Evolutionary conservation across 1,140 invertebrate genomes (phyloP).

Genomic region (Thereuonema tuberculata): DNA sequence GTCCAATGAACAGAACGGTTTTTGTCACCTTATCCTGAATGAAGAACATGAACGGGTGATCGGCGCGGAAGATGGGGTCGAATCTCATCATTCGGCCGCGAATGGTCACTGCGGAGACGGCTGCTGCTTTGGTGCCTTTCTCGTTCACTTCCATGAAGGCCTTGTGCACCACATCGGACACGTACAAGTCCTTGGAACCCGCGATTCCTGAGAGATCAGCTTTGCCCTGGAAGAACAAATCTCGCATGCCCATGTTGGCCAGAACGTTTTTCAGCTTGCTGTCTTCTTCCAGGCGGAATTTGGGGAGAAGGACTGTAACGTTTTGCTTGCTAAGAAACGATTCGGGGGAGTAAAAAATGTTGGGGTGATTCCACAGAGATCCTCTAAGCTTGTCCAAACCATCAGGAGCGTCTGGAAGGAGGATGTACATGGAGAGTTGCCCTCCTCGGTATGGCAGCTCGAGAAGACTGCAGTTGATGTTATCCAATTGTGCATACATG

Average conservation of each 20-base stretch:
- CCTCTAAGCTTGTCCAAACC: constrained; percentile 24
- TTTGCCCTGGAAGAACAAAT: constrained; percentile 43
- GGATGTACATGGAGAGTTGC: constrained; percentile 52
- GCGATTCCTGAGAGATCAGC: constrained; percentile 50
- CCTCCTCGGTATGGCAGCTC: constrained; percentile 55
- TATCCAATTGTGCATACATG: constrained; percentile 44
- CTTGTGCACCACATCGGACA: constrained; percentile 54
- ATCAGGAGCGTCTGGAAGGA: constrained; percentile 39
- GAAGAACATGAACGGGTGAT: constrained; percentile 63
- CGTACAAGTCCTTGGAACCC: constrained; percentile 35
- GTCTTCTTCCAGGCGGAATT: constrained; percentile 57
- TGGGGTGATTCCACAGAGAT: not conserved
- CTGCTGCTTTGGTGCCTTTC: constrained; percentile 58
- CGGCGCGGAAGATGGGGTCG: constrained; percentile 39
- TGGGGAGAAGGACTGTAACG: constrained; percentile 40
- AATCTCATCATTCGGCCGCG: constrained; percentile 6
- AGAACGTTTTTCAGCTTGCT: constrained; percentile 46
- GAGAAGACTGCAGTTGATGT: constrained; percentile 45
- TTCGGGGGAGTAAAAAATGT: not conserved
- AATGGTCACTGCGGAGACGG: constrained; percentile 45
- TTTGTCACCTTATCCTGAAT: constrained; percentile 41
- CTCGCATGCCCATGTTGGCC: constrained; percentile 47
- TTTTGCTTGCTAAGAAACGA: not conserved
- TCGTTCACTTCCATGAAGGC: constrained; percentile 71
- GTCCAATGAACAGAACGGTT: constrained; percentile 30